Base-by-base conservation (phyloP, 2,888 invertebrate genomes). In the Siphlonurus alternatus region DNA sequence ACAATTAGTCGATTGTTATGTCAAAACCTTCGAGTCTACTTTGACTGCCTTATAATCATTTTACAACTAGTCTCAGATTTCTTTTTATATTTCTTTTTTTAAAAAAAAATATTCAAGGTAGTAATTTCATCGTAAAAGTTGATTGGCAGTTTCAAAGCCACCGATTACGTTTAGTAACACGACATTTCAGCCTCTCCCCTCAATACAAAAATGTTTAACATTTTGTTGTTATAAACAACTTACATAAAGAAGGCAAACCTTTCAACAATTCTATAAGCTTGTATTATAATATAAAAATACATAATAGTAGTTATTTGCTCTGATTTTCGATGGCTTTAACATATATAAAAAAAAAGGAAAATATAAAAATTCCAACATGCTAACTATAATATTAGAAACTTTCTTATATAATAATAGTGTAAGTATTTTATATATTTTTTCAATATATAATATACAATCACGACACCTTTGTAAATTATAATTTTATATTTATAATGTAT, bases 1-100 rank as follows among this genome's bases (percentile, higher is more conserved):
- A n/a, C 56, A 56, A 56, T 56, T 56, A 56, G 19, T 5, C 56
- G 56, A 56, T 56, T 56, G 56, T 56, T 56, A 56, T 56, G 56
- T 56, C 56, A 56, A 56, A 56, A 56, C 5, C 19, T n/a, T n/a
- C n/a, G n/a, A n/a, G n/a, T 38, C 38, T 38, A 38, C 38, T 38
- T 38, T 38, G 38, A 38, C 38, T 38, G 38, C 38, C 38, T 38
- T 38, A 38, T 38, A 38, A 38, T 38, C 38, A 38, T 38, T 38
- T 38, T 38, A 38, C 38, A 38, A 38, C 38, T 38, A 38, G 38
- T 38, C 7, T 38, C 38, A 15, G 38, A 38, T 38, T 38, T 38
- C 38, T 38, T 38, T 38, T 15, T 38, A 10, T 38, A 5, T 38
- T 38, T 5, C 38, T 38, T 38, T 38, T 38, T 38, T 38, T 38